Conservation (phyloP, 2,113 vertebrate species). For the Ardeotis arabs region DNA sequence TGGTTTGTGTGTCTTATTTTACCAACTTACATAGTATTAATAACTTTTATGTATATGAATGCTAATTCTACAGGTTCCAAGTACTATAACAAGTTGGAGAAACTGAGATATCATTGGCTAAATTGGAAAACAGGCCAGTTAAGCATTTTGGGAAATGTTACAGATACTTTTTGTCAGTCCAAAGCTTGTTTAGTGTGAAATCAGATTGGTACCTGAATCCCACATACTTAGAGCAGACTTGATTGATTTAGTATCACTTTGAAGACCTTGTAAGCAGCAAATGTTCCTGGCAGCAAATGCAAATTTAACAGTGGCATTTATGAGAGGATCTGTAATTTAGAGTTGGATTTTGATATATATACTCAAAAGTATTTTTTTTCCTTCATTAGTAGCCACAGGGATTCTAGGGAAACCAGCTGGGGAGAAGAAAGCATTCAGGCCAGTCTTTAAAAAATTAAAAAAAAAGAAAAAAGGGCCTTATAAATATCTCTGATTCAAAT, state of each 20-base stretch:
- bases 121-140: background rate
- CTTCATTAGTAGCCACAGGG: background rate
- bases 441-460: background rate
- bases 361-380: background rate
- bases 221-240: background rate
- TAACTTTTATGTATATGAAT: background rate
- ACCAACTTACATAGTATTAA: background rate
- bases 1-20: background rate
- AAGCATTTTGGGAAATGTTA: background rate
- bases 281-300: background rate
- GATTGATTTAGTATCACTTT: background rate
- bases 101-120: background rate
- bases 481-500: background rate
- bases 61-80: background rate
- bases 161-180: background rate
- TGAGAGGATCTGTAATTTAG: background rate
- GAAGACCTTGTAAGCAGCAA: background rate
- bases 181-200: background rate
- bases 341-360: background rate
- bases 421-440: background rate
- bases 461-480: background rate
- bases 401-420: background rate
- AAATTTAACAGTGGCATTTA: background rate
- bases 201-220: background rate
- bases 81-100: background rate